These are phyloP conservation scores for Gobius niger DNA, from an alignment of 2,113 vertebrate genomes.

Conservation along the genomic window DNA sequence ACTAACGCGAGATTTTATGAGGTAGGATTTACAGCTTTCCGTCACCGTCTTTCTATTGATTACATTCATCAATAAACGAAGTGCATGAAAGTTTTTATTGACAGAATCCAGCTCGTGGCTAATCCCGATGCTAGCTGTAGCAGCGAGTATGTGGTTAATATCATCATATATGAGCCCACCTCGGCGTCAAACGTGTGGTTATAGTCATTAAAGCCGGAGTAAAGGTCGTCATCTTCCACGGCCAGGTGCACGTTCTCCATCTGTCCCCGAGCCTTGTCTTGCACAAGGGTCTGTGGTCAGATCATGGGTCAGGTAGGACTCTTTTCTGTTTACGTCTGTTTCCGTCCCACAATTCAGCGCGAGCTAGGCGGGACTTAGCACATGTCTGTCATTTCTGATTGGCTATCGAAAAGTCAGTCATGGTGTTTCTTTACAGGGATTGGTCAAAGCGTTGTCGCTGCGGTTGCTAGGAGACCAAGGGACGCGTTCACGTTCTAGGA, in stretches of 20 bases:
- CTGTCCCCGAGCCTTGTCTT: constrained; percentile 21
- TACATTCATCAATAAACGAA: no score
- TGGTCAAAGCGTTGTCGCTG: not conserved
- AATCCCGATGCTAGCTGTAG: not conserved
- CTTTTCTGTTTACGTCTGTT: not conserved
- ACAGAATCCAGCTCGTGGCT: not conserved
- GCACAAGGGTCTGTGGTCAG: no score
- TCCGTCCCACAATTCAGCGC: not conserved
- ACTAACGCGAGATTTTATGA: no score
- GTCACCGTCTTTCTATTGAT: no score
- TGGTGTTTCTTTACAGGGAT: not conserved
- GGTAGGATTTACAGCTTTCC: no score
- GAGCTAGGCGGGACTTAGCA: not conserved
- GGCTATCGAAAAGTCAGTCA: not conserved
- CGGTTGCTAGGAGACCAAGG: not conserved
- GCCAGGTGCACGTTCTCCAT: constrained; percentile 90
- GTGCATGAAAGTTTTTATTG: not conserved
- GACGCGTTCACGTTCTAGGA: not conserved
- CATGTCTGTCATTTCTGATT: not conserved
- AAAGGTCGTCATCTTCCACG: constrained; percentile 90
- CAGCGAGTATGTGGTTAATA: not conserved
- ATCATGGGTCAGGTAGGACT: no score
- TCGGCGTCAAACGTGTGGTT: constrained; percentile 92
- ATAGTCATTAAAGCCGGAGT: constrained; percentile 97
- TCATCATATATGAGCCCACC: constrained; percentile 68